Conservation (phyloP, 2,797 vertebrate genomes). For the Pelobates cultripes region DNA sequence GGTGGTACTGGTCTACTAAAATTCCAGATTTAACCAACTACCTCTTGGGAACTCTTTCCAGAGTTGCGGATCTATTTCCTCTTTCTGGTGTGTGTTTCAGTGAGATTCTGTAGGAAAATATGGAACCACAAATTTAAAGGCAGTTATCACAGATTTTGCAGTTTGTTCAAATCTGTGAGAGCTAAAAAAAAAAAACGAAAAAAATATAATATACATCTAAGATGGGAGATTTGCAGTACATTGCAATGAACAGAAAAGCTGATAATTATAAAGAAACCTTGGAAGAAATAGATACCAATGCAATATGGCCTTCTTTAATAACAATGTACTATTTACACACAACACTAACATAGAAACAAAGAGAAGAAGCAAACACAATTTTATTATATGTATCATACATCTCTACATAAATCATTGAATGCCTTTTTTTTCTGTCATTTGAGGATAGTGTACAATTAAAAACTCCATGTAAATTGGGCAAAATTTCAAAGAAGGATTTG, state of each 20-base stretch:
- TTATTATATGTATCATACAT: no score
- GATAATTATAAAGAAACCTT: not conserved
- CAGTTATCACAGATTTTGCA: slow-evolving; percentile 12
- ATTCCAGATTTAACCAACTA: not conserved
- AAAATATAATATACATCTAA: not conserved
- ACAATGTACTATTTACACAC: no score
- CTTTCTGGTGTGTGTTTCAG: slow-evolving; percentile 61
- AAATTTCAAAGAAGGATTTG: no score
- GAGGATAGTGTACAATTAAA: no score
- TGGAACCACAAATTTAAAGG: slow-evolving; percentile 29
- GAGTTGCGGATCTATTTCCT: slow-evolving; percentile 59
- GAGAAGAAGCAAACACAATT: no score
- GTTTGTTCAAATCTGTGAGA: not conserved
- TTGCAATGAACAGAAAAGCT: not conserved
- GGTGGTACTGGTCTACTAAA: not conserved
- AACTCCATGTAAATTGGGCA: no score
- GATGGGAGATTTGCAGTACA: not conserved
- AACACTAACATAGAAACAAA: no score
- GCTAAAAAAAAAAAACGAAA: not conserved
- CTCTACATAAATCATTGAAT: no score
- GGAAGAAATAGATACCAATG: no score
- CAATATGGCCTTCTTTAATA: no score
- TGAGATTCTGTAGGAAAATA: slow-evolving; percentile 68
- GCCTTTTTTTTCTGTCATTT: no score
- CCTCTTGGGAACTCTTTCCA: slow-evolving; percentile 57